Evolutionary conservation across 2,113 vertebrate species (phyloP).

Genomic region (Aspidoscelis tigris): DNA sequence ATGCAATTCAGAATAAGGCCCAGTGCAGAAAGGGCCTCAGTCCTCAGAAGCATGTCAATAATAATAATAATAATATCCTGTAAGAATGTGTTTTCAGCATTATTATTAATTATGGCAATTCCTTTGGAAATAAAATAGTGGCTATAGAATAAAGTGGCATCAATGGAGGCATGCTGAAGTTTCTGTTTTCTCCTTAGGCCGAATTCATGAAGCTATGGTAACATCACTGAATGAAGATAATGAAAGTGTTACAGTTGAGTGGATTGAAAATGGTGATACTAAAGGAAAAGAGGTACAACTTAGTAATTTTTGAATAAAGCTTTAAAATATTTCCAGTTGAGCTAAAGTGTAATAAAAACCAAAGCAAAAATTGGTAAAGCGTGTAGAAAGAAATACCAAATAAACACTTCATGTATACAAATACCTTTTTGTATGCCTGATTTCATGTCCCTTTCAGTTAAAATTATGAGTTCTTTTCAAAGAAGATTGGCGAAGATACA

Average conservation of each 20-base stretch:
- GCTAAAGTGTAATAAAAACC: neutral
- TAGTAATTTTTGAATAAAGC: conserved; percentile 16
- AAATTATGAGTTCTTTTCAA: no score
- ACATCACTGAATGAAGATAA: conserved; percentile 94
- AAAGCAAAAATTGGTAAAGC: neutral
- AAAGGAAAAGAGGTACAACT: conserved; percentile 93
- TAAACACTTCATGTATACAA: neutral
- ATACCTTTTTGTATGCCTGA: no score
- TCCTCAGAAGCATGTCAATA: neutral
- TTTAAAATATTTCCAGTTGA: conserved; percentile 3
- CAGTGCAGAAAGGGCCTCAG: no score
- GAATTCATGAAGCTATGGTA: conserved; percentile 97
- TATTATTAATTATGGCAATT: neutral
- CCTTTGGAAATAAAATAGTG: neutral
- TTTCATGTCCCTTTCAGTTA: no score
- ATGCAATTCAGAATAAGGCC: no score
- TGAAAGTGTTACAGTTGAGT: conserved; percentile 94
- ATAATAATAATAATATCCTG: neutral
- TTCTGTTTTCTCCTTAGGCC: conserved; percentile 75
- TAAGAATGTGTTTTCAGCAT: neutral
- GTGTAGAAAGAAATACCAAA: neutral
- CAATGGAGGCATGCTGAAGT: neutral
- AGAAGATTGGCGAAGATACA: no score
- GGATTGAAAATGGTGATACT: conserved; percentile 97
- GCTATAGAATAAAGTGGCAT: conserved; percentile 7